Percentiles rank a stretch among this genome's conserved stretches.
phyloP scores from a whole-genome alignment of 2,797 vertebrate species.

The Sebastiscus tertius region DNA sequence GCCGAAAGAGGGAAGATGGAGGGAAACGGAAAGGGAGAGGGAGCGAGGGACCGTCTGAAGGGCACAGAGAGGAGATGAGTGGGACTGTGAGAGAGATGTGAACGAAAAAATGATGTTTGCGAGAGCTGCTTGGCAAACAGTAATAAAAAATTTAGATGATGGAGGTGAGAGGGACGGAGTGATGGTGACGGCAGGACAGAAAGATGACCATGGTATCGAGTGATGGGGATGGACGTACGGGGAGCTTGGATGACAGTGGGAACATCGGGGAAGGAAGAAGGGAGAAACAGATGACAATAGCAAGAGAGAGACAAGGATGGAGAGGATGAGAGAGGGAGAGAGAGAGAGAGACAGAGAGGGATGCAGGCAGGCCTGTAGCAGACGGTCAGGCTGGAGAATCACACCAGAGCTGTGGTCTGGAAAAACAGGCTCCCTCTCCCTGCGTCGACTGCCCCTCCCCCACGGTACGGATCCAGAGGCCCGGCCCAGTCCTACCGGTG shows the following conservation, averaged over 20 bases:
- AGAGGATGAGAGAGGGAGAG: constrained; percentile 42
- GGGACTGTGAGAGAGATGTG: constrained; percentile 39
- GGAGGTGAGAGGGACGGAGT: constrained; percentile 36
- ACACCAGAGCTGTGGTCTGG: constrained; percentile 70
- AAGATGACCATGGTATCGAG: constrained; percentile 30
- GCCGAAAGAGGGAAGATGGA: constrained; percentile 61
- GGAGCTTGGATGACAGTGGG: constrained; percentile 56
- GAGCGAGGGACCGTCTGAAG: constrained; percentile 69
- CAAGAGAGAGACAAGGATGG: constrained; percentile 55
- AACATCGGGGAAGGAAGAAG: constrained; percentile 47
- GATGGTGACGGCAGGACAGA: constrained; percentile 35
- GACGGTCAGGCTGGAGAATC: constrained; percentile 70
- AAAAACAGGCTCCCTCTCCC: constrained; percentile 79
- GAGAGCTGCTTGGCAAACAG: constrained; percentile 42
- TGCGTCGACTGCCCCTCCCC: constrained; percentile 82
- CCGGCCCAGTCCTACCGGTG: constrained; percentile 78
- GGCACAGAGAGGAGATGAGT: constrained; percentile 59
- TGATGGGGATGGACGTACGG: constrained; percentile 42
- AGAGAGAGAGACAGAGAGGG: constrained; percentile 47
- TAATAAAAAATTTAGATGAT: constrained; percentile 47
- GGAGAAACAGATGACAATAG: constrained; percentile 31
- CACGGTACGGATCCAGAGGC: constrained; percentile 77
- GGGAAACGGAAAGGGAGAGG: constrained; percentile 58
- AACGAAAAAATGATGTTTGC: constrained; percentile 26
- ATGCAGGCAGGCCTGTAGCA: constrained; percentile 69